A percentile compares a stretch with the other conserved stretches of the same genome.
Evolutionary conservation across 1,140 invertebrate genomes (phyloP).

Genomic region (Cydia fagiglandana): DNA sequence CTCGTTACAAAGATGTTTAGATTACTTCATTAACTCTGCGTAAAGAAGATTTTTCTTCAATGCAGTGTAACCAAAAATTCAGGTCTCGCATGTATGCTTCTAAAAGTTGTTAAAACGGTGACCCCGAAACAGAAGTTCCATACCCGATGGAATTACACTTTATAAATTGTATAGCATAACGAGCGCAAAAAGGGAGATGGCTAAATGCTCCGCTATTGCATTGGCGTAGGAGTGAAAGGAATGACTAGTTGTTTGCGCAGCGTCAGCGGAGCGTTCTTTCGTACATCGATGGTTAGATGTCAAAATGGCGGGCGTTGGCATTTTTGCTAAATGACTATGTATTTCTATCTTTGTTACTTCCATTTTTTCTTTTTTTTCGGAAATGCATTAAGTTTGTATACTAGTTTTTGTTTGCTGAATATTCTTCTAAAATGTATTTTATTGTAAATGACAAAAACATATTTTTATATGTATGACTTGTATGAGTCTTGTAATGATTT

Average conservation of each 20-base stretch:
- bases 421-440: not conserved
- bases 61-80: not conserved
- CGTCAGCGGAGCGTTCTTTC: conserved; percentile 18
- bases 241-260: not conserved
- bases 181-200: not conserved
- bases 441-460: too few relatives aligned
- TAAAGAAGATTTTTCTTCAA: not conserved
- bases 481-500: too few relatives aligned
- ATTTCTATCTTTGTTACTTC: not conserved
- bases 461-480: too few relatives aligned
- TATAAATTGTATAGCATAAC: conserved; percentile 19
- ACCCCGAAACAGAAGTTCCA: conserved; percentile 18
- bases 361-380: not conserved
- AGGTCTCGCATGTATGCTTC: not conserved
- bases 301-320: conserved; percentile 24
- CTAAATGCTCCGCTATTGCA: not conserved
- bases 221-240: conserved; percentile 8
- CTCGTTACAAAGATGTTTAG: not conserved
- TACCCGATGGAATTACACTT: conserved; percentile 17
- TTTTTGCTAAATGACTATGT: conserved; percentile 5
- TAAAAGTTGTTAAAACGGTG: conserved; percentile 17
- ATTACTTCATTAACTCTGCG: not conserved
- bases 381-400: not conserved
- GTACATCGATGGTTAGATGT: conserved; percentile 10
- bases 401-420: not conserved